A percentile compares a stretch with the other conserved stretches of the same genome.
Evolutionary conservation across 2,888 invertebrate species (phyloP).

Genomic region (Temnothorax ravouxi): DNA sequence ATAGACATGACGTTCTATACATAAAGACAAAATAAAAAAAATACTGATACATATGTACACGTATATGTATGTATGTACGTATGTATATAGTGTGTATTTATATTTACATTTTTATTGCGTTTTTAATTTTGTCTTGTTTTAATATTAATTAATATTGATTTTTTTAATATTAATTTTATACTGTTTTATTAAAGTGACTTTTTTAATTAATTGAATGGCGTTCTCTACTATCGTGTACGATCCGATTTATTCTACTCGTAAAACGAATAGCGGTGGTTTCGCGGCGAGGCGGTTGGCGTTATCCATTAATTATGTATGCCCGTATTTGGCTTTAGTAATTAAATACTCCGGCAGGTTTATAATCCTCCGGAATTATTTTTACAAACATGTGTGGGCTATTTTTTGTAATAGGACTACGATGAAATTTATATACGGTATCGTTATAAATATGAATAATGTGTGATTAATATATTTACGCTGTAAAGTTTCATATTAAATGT

Average conservation of each 20-base stretch:
- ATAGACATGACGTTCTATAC: neutral
- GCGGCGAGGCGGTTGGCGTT: conserved; percentile 13
- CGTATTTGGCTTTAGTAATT: conserved; percentile 39
- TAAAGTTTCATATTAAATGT: neutral
- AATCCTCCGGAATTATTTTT: conserved; percentile 31
- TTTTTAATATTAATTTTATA: neutral
- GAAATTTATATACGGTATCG: conserved; percentile 7
- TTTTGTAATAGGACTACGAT: neutral
- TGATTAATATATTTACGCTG: neutral
- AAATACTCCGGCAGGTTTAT: conserved; percentile 33
- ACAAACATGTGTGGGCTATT: neutral
- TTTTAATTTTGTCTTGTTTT: neutral
- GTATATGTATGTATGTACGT: no score
- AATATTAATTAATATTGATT: conserved; percentile 18
- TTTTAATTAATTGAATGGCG: conserved; percentile 10
- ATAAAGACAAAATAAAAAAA: no score
- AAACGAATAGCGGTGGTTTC: conserved; percentile 32
- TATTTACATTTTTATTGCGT: neutral
- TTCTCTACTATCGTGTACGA: neutral
- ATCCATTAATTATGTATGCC: conserved; percentile 47
- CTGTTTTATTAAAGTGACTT: conserved; percentile 9
- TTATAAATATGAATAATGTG: conserved; percentile 4
- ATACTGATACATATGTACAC: no score
- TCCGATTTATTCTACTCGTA: conserved; percentile 37
- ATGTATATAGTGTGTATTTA: neutral